Percentiles rank a stretch among this genome's conserved stretches.
These are phyloP conservation scores for Scaptomyza tumidula DNA, from an alignment of 2,888 invertebrate species.

Conservation along the genomic window DNA sequence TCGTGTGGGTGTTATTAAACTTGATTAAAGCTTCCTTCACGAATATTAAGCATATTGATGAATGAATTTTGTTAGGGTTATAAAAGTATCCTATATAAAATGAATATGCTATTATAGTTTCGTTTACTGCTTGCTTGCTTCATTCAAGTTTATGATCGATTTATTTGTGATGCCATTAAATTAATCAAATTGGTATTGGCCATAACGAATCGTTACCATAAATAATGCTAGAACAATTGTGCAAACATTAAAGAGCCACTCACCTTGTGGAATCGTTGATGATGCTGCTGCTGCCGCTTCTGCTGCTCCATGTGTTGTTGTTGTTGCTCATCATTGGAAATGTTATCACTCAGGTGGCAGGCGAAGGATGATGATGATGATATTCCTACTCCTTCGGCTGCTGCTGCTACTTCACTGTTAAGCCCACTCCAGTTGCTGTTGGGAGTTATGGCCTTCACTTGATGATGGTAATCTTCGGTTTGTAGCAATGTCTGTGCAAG, in stretches of 20 bases:
- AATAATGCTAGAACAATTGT: not conserved
- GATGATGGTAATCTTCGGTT: constrained; percentile 23
- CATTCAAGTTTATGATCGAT: not conserved
- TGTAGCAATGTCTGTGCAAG: constrained; percentile 40
- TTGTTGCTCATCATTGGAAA: constrained; percentile 10
- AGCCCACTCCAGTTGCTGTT: constrained; percentile 10
- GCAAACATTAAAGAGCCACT: constrained; percentile 13
- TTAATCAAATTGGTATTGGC: not conserved
- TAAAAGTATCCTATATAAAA: too few species aligned
- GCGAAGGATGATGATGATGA: constrained; percentile 11
- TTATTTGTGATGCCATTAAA: not conserved
- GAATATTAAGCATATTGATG: too few species aligned
- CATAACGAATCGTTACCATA: not conserved
- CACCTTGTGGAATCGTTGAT: constrained; percentile 23
- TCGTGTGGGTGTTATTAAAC: too few species aligned
- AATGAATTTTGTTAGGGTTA: too few species aligned
- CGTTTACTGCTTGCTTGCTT: not conserved
- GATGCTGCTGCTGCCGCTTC: not conserved
- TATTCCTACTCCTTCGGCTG: not conserved
- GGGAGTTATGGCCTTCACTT: constrained; percentile 24
- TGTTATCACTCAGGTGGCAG: constrained; percentile 33
- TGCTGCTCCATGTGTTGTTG: constrained; percentile 23
- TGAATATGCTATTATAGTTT: not conserved
- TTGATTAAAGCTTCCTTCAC: too few species aligned
- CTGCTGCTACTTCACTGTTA: constrained; percentile 13